phyloP scores from a whole-genome alignment of 2,888 invertebrate species.

The Disparrhopalites patrizii region DNA sequence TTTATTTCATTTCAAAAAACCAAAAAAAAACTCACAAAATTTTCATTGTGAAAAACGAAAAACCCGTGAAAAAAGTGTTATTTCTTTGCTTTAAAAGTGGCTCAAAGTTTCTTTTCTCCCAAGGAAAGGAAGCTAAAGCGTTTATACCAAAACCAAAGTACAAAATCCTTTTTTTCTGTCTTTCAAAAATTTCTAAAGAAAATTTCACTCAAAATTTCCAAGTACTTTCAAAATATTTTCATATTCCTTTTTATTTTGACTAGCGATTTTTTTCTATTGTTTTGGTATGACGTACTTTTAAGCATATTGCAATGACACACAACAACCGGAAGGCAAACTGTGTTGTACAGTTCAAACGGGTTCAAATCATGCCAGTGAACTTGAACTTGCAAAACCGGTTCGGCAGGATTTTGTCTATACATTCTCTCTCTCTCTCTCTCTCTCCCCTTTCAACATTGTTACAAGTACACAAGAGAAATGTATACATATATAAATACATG shows the following conservation, averaged over 20 bases:
- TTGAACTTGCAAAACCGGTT: conserved; percentile 46
- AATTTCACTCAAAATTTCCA: too few relatives aligned
- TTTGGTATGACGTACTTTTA: conserved; percentile 9
- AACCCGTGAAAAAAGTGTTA: not conserved
- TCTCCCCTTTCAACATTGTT: not conserved
- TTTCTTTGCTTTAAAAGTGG: not conserved
- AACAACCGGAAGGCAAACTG: conserved; percentile 3
- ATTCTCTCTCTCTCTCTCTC: not conserved
- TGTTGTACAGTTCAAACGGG: conserved; percentile 2
- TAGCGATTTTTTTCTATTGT: too few relatives aligned
- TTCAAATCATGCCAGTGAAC: conserved; percentile 37
- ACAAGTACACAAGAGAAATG: not conserved
- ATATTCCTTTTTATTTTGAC: too few relatives aligned
- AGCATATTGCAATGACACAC: too few relatives aligned
- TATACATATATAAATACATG: too few relatives aligned
- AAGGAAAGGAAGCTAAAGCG: too few relatives aligned
- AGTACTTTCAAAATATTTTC: conserved; percentile 13
- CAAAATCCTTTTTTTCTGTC: not conserved
- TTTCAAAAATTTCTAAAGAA: not conserved
- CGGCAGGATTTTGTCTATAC: conserved; percentile 26
- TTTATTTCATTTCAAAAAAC: too few relatives aligned
- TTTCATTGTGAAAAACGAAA: not conserved
- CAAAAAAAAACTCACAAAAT: too few relatives aligned
- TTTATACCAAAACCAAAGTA: too few relatives aligned
- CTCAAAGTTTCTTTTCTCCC: not conserved